phyloP scores from a whole-genome alignment of 1,140 invertebrate genomes.

The Drosophila ambigua region DNA sequence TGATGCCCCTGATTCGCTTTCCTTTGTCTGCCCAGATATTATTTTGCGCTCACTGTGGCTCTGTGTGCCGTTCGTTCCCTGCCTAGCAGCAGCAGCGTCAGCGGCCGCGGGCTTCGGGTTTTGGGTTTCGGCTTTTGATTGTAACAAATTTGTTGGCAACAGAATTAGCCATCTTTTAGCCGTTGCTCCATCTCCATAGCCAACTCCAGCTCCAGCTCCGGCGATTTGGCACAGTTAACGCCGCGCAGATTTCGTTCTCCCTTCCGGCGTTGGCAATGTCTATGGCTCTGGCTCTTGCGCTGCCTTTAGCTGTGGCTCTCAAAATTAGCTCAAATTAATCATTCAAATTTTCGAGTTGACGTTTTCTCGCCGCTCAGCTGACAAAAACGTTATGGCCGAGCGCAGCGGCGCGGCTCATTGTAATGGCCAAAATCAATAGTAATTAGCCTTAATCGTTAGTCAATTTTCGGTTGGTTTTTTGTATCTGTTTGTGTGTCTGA shows the following conservation, averaged over 20 bases:
- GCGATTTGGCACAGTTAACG: conserved; percentile 74
- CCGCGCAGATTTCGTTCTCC: conserved; percentile 33
- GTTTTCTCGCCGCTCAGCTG: conserved; percentile 54
- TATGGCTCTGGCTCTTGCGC: conserved; percentile 6
- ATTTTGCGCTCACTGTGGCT: conserved; percentile 21
- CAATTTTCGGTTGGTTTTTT: conserved; percentile 35
- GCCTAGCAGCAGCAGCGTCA: conserved; percentile 45
- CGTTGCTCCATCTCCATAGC: conserved; percentile 21
- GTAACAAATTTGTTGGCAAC: conserved; percentile 76
- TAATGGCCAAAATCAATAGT: conserved; percentile 75
- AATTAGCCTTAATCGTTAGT: conserved; percentile 77
- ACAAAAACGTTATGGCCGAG: conserved; percentile 35
- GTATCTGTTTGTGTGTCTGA: neutral
- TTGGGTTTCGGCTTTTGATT: conserved; percentile 58
- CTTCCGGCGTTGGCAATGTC: conserved; percentile 13
- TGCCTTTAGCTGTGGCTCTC: conserved; percentile 20
- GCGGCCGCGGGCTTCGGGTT: conserved; percentile 40
- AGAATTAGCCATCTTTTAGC: conserved; percentile 68
- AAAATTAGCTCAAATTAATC: conserved; percentile 74
- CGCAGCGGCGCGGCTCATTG: conserved; percentile 22
- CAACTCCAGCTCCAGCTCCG: conserved; percentile 46
- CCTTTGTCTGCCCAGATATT: conserved; percentile 62
- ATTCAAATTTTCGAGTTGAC: conserved; percentile 66
- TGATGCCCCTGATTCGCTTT: conserved; percentile 52
- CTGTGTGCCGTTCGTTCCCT: conserved; percentile 29